These are phyloP conservation scores for Alentia gelatinosa DNA, from an alignment of 2,888 invertebrate genomes.

Conservation along the genomic window DNA sequence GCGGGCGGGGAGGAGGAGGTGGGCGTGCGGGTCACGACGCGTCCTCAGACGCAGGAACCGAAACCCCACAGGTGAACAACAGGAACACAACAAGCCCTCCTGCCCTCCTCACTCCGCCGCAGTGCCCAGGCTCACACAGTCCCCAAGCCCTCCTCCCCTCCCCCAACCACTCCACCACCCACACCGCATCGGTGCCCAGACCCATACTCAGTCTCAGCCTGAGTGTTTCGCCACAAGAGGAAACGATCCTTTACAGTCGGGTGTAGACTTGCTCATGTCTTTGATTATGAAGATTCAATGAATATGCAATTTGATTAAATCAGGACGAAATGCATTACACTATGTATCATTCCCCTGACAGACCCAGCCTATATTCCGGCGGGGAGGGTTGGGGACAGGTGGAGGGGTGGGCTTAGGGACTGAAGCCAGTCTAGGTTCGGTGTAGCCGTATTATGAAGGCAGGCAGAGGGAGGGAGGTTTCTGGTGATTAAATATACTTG, in stretches of 20 bases:
- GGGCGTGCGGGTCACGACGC: constrained; percentile 12
- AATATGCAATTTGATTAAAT: neutral
- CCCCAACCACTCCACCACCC: neutral
- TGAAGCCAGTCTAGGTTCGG: too few species aligned
- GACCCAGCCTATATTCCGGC: neutral
- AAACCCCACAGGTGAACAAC: neutral
- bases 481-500: too few species aligned
- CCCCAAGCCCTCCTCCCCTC: neutral
- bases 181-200: neutral
- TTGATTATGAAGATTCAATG: neutral
- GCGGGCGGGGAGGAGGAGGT: neutral
- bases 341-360: neutral
- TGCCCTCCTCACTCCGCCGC: neutral
- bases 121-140: neutral
- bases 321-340: neutral
- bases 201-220: neutral
- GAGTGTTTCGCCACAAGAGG: neutral
- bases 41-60: neutral
- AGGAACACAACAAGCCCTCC: neutral
- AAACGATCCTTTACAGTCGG: neutral
- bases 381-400: neutral
- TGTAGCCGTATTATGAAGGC: too few species aligned
- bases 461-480: too few species aligned
- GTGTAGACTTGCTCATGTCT: neutral
- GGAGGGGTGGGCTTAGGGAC: too few species aligned